Percentiles rank a stretch among this genome's conserved stretches.
These are phyloP conservation scores for Empidonax traillii DNA, from an alignment of 2,113 vertebrate species.

Conservation along the genomic window DNA sequence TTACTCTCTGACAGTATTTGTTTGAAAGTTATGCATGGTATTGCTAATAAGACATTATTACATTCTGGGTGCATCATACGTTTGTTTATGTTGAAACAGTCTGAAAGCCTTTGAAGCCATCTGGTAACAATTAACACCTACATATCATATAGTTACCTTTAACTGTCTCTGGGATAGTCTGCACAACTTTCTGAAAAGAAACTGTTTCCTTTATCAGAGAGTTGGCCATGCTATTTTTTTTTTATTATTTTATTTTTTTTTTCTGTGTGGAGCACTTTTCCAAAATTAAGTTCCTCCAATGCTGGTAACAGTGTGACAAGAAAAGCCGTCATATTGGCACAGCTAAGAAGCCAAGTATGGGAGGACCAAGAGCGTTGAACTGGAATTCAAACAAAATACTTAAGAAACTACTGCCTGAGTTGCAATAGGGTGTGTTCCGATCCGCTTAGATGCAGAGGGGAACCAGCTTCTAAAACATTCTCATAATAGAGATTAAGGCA, in stretches of 20 bases:
- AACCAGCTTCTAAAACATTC: too few species aligned
- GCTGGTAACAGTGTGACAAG: neutral
- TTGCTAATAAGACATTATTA: neutral
- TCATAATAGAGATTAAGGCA: too few species aligned
- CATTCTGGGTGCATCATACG: neutral
- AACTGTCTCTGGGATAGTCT: neutral
- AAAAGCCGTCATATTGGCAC: neutral
- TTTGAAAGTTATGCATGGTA: neutral
- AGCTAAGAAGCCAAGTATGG: neutral
- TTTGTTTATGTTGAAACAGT: slow-evolving; percentile 33
- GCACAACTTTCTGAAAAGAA: neutral
- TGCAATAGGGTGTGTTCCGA: neutral
- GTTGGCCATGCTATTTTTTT: neutral
- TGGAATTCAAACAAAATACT: neutral
- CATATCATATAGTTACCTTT: neutral
- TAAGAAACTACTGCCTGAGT: neutral
- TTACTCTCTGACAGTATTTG: neutral
- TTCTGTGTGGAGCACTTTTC: neutral
- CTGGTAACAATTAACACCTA: slow-evolving; percentile 56
- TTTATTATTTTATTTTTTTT: neutral
- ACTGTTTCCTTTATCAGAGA: neutral
- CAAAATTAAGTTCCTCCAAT: neutral
- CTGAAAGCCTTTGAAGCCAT: slow-evolving; percentile 51
- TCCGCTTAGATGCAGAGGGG: too few species aligned
- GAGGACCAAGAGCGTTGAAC: neutral